phyloP scores from a whole-genome alignment of 1,140 invertebrate species.

The Colletes latitarsis region DNA sequence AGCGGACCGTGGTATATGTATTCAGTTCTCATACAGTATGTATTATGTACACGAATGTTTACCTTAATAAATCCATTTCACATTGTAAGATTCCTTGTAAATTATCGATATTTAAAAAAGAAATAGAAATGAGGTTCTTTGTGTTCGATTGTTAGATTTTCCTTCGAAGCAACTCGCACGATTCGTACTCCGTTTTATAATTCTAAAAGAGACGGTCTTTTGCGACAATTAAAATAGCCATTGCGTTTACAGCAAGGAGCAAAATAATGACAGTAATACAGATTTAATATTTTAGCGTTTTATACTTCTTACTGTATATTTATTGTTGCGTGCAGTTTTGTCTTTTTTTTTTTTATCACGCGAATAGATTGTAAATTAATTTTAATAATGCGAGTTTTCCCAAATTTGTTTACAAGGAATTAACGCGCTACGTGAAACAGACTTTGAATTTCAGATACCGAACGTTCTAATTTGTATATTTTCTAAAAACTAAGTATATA shows the following conservation, averaged over 20 bases:
- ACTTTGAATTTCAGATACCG: not conserved
- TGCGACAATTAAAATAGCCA: not conserved
- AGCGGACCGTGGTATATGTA: slow-evolving; percentile 30
- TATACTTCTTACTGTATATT: no score
- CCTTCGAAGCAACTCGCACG: not conserved
- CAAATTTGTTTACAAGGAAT: slow-evolving; percentile 1
- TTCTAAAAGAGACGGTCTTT: no score
- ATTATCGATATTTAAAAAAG: not conserved
- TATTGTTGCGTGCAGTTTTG: no score
- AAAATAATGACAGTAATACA: no score
- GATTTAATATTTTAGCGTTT: no score
- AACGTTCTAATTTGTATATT: slow-evolving; percentile 22
- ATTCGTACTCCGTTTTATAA: not conserved
- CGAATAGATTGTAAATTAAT: no score
- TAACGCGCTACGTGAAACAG: not conserved
- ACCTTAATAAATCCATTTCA: slow-evolving; percentile 9
- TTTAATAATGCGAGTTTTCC: no score
- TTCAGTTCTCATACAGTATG: slow-evolving; percentile 12
- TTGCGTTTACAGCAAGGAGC: no score
- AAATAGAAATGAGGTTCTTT: no score
- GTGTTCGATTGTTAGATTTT: not conserved
- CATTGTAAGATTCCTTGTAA: not conserved
- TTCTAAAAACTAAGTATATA: slow-evolving; percentile 32
- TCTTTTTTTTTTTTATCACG: no score
- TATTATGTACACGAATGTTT: not conserved